Base-by-base conservation (phyloP, 2,888 invertebrate species). In the Podabrus alpinus region DNA sequence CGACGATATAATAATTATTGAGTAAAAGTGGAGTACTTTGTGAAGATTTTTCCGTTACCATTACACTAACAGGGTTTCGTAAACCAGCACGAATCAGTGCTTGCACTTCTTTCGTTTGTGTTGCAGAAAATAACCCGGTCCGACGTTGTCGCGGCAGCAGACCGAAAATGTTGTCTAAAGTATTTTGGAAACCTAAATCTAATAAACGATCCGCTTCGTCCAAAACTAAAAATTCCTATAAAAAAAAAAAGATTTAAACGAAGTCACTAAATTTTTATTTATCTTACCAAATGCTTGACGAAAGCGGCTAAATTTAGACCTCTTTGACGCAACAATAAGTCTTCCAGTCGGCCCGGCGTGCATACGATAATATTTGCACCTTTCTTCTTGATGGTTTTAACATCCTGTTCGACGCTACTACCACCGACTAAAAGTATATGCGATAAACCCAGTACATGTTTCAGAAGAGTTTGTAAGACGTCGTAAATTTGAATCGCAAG, bases 91-190 rank as follows among this genome's bases (percentile, higher is more conserved):
- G 90, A 69, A 98, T 95, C 13, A 99, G 88, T 82, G 96, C 94
- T 77, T 96, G 93, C 0, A 98, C 90, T 87, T 98, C 96, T 84
- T 96, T 96, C 0, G 98, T 98, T 88, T 99, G 99, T 1, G 99
- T 99, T 0, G 99, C 99, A 0, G 99, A 99, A 89, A 99, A 99
- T n/a, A 99, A 89, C 0, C 98, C 98, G 0, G 99, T 99, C 80
- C 98, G 90, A 25, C 99, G 90, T 84, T 97, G 97, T 45, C 97
- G 93, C 0, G 99, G 99, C 59, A 99, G 87, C 87, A 94, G 95
- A 80, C 94, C 93, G 4, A 99, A 89, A 81, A 99, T 98, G 15
- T 94, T 94, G 80, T 96, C 95, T 15, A 99, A 88, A 1, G 95
- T 92, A 13, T 91, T 89, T 81, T 94, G 94, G 86, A 99, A 99